Evolutionary conservation across 2,888 invertebrate species (phyloP).

Genomic region (Disparrhopalites patrizii): DNA sequence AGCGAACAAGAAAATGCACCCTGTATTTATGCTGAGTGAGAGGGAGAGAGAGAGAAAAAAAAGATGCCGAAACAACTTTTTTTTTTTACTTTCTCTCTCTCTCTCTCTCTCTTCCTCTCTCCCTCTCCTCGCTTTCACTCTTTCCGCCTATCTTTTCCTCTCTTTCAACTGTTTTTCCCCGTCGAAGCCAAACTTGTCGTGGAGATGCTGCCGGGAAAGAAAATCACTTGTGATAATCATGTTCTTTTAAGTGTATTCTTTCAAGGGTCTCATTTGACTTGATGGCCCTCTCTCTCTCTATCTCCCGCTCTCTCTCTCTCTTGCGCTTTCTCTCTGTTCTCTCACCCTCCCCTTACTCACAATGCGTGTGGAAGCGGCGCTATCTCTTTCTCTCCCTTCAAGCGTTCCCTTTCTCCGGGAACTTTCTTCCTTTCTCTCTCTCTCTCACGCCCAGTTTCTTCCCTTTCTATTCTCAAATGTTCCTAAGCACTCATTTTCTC

Average conservation of each 20-base stretch:
- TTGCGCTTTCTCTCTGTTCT: neutral
- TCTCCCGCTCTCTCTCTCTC: constrained; percentile 13
- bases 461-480: neutral
- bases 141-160: neutral
- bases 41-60: neutral
- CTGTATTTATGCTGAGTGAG: neutral
- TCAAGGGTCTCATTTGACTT: constrained; percentile 25
- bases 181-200: neutral
- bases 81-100: neutral
- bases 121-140: neutral
- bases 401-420: too few species aligned
- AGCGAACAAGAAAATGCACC: constrained; percentile 12
- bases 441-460: constrained; percentile 4
- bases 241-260: constrained; percentile 21
- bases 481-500: neutral
- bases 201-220: constrained; percentile 1
- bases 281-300: constrained; percentile 15
- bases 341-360: neutral
- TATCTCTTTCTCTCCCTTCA: neutral
- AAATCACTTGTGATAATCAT: constrained; percentile 29
- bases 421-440: neutral
- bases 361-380: neutral
- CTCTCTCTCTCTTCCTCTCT: neutral
- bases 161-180: too few species aligned
- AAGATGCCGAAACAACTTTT: constrained; percentile 16